Evolutionary conservation across 2,888 invertebrate genomes (phyloP), one percentile per base, ranked within the genome.

Genomic region (Scelioninae gen. 2): DNA sequence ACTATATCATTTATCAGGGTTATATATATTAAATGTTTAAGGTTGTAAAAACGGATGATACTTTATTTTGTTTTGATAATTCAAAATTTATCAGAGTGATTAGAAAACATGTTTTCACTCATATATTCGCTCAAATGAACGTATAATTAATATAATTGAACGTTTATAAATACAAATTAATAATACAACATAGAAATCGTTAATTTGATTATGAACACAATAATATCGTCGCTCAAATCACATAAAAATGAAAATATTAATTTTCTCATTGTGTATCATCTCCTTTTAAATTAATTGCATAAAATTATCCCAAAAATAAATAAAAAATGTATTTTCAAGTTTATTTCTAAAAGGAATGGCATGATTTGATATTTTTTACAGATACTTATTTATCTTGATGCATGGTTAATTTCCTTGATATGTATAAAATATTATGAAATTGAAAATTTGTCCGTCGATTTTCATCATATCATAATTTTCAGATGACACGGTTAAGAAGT

Each of bases 281-380:
- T 37, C 15, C 4, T 37, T 37, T 37, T 13, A 4, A 31, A 31
- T 13, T 1, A 37, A 37, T 7, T 7, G 31, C 31, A 31, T 22
- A 22, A 22, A 31, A 9, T 31, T 6, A 37, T 1, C 16, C 2
- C 41, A 53, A 9, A 10, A 53, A 25, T 22, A 37, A 55, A 18
- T 41, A 5, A 9, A 18, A 53, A 41, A 41, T 1, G 2, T 55
- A 43, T 64, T 39, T 55, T 46, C 39, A 33, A 70, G 39, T 33
- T 48, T 55, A 50, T 61, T 50, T 61, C 48, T 60, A 22, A 60
- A 63, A 58, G 61, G 69, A 75, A 53, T 71, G 64, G 76, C 77
- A 77, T 76, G 77, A 65, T 57, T 76, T 67, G 43, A 73, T 70
- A 72, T 60, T 68, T 67, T 53, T 55, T 68, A 68, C 64, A 64